Percentiles rank a stretch among this genome's conserved stretches.
These are phyloP conservation scores for Drosophila rubida DNA, from an alignment of 2,888 invertebrate genomes.

Conservation along the genomic window DNA sequence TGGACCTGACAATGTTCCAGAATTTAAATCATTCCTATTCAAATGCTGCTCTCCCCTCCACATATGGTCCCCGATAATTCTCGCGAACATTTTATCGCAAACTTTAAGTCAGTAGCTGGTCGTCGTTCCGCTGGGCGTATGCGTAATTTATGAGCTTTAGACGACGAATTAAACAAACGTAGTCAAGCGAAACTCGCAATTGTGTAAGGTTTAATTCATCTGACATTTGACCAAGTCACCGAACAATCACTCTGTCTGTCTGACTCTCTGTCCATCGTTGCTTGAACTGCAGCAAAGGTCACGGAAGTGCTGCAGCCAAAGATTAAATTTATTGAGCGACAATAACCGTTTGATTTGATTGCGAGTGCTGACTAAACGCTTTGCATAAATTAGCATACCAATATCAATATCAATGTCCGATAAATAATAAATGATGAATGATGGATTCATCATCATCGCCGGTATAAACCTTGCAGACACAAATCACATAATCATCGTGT, in stretches of 20 bases:
- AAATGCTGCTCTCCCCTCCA: slow-evolving; percentile 17
- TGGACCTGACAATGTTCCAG: slow-evolving; percentile 25
- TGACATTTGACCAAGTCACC: slow-evolving; percentile 46
- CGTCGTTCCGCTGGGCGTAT: slow-evolving; percentile 48
- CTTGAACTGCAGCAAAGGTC: slow-evolving; percentile 61
- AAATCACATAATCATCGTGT: slow-evolving; percentile 22
- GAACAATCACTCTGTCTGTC: slow-evolving; percentile 46
- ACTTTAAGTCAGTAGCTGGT: background rate
- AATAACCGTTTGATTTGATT: slow-evolving; percentile 67
- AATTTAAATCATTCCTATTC: slow-evolving; percentile 17
- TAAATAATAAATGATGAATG: slow-evolving; percentile 23
- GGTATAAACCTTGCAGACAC: slow-evolving; percentile 40
- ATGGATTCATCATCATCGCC: slow-evolving; percentile 21
- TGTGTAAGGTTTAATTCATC: slow-evolving; percentile 50
- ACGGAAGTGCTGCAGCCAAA: slow-evolving; percentile 62
- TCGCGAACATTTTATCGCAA: slow-evolving; percentile 19
- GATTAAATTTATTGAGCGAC: slow-evolving; percentile 59
- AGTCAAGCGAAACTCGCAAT: slow-evolving; percentile 11
- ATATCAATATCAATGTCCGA: slow-evolving; percentile 16
- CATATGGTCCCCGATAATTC: slow-evolving; percentile 12
- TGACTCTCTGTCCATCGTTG: slow-evolving; percentile 4
- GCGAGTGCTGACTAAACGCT: slow-evolving; percentile 25
- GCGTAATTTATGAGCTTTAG: slow-evolving; percentile 59
- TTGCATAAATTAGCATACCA: slow-evolving; percentile 62
- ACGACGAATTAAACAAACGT: slow-evolving; percentile 12